A percentile compares a stretch with the other conserved stretches of the same genome.
phyloP scores from a whole-genome alignment of 2,888 invertebrate genomes.

The Pseudoips prasinana region DNA sequence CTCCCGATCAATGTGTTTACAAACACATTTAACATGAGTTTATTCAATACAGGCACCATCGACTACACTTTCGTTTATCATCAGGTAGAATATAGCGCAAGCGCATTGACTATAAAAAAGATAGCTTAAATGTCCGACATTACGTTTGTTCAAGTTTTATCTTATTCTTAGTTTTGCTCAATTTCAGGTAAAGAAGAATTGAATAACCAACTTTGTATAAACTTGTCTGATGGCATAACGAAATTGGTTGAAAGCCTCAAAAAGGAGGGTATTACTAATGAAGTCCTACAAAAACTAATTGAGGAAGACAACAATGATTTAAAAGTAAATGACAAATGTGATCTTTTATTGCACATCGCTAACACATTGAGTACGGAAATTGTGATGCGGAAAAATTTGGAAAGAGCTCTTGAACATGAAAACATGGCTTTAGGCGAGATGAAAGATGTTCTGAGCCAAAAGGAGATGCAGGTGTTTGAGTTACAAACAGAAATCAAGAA shows the following conservation, averaged over 20 bases:
- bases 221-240: slow-evolving; percentile 34
- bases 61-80: no score
- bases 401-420: slow-evolving; percentile 37
- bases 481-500: slow-evolving; percentile 39
- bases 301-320: slow-evolving; percentile 10
- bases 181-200: slow-evolving; percentile 36
- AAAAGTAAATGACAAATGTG: slow-evolving; percentile 29
- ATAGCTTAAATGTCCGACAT: no score
- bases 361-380: slow-evolving; percentile 39
- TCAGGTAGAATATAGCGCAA: no score
- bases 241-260: slow-evolving; percentile 34
- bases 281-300: slow-evolving; percentile 34
- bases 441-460: slow-evolving; percentile 36
- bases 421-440: slow-evolving; percentile 32
- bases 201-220: slow-evolving; percentile 23
- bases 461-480: slow-evolving; percentile 37
- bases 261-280: slow-evolving; percentile 26
- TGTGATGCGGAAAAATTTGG: slow-evolving; percentile 32
- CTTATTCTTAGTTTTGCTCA: no score
- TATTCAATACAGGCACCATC: no score
- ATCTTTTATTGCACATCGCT: slow-evolving; percentile 38
- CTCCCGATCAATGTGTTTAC: no score
- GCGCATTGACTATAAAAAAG: no score
- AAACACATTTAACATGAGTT: no score
- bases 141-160: no score